Conservation (phyloP, 2,113 vertebrate genomes). For the Eretmochelys imbricata region DNA sequence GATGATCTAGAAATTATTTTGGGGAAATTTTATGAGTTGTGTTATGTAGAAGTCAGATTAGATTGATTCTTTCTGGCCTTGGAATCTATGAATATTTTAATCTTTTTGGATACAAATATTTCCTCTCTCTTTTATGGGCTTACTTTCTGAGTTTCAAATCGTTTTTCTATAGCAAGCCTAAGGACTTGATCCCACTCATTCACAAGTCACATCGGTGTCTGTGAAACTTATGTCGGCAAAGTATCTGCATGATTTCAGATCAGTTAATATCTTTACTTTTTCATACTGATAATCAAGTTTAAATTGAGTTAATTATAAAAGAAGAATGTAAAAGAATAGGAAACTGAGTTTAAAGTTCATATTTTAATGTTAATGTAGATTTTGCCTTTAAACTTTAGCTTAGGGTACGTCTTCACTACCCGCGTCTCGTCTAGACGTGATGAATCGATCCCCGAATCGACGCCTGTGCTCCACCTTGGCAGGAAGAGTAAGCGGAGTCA, state of each 20-base stretch:
- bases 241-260: background rate
- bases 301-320: background rate
- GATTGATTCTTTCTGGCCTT: background rate
- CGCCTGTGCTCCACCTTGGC: no score
- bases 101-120: background rate
- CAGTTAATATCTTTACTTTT: background rate
- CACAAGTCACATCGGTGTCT: background rate
- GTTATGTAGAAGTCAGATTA: background rate
- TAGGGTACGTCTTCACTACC: no score
- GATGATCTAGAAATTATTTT: background rate
- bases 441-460: no score
- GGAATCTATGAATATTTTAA: background rate
- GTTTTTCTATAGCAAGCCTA: background rate
- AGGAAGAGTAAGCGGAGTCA: no score
- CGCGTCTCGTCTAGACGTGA: no score
- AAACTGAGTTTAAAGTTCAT: background rate
- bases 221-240: background rate
- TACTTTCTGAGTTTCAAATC: background rate
- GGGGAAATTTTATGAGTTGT: background rate
- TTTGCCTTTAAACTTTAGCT: background rate
- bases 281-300: background rate
- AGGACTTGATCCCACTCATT: constrained; percentile 6
- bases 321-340: background rate
- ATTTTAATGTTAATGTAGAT: background rate
- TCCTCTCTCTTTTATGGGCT: background rate